Conservation (phyloP, 2,888 invertebrate genomes). For the Timandra comae region DNA sequence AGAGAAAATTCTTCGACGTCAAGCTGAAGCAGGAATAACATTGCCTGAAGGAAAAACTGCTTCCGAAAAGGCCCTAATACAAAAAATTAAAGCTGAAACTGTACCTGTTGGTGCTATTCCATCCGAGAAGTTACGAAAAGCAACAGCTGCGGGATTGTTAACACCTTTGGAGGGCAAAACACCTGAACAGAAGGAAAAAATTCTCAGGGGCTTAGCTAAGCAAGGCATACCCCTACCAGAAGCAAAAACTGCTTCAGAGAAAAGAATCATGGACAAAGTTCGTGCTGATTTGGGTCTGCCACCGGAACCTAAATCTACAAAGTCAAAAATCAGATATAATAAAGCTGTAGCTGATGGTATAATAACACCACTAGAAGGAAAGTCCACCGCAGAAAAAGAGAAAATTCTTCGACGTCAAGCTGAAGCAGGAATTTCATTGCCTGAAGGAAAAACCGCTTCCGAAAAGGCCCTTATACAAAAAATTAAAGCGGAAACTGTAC, state of each 20-base stretch:
- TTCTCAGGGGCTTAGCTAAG: constrained; percentile 19
- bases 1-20: constrained; percentile 26
- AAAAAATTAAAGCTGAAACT: constrained; percentile 12
- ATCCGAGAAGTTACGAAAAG: constrained; percentile 20
- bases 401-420: constrained; percentile 21
- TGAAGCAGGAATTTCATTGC: constrained; percentile 23
- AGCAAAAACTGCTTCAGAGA: constrained; percentile 23
- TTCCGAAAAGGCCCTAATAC: constrained; percentile 28
- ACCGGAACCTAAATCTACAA: constrained; percentile 27
- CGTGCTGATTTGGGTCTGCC: constrained; percentile 26
- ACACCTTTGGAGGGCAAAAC: constrained; percentile 21
- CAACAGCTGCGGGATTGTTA: constrained; percentile 12
- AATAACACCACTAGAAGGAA: constrained; percentile 20
- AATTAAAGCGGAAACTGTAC: constrained; percentile 1
- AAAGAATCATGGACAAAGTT: constrained; percentile 16
- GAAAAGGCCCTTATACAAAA: constrained; percentile 16
- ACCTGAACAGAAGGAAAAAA: constrained; percentile 26
- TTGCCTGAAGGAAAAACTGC: constrained; percentile 29
- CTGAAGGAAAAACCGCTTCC: constrained; percentile 25
- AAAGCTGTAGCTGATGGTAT: constrained; percentile 24
- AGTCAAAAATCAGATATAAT: constrained; percentile 18
- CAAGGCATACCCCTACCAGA: constrained; percentile 22
- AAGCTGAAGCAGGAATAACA: constrained; percentile 23
- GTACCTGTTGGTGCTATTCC: constrained; percentile 15
- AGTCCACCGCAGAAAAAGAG: constrained; percentile 23